These are phyloP conservation scores for Sipha maydis DNA, from an alignment of 2,888 invertebrate species.

Conservation along the genomic window DNA sequence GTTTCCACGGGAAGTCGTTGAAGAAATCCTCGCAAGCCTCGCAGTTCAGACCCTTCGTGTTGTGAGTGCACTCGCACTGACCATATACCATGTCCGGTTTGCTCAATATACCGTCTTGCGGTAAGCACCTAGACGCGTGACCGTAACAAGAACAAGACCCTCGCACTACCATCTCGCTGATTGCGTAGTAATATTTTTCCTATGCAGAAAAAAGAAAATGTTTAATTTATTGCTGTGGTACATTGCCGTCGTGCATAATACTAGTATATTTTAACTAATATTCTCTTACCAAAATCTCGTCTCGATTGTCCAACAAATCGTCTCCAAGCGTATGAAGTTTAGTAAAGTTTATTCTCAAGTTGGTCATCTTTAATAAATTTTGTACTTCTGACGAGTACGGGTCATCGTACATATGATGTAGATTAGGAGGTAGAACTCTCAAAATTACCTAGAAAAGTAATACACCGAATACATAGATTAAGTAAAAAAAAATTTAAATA, in stretches of 20 bases:
- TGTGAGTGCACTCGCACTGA: constrained; percentile 95
- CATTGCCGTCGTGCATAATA: background rate
- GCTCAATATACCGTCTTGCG: constrained; percentile 71
- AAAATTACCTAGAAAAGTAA: constrained; percentile 78
- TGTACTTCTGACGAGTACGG: constrained; percentile 96
- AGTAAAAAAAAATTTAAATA: too few species aligned
- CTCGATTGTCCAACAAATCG: constrained; percentile 89
- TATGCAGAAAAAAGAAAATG: constrained; percentile 64
- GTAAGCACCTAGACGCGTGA: constrained; percentile 92
- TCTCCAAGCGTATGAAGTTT: constrained; percentile 97
- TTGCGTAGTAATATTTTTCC: constrained; percentile 98
- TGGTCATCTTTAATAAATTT: constrained; percentile 95
- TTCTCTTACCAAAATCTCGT: constrained; percentile 81
- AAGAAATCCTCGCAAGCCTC: constrained; percentile 97
- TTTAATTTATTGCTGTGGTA: background rate
- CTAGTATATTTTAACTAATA: too few species aligned
- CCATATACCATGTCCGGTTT: constrained; percentile 95
- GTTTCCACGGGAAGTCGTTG: constrained; percentile 98
- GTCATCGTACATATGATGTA: constrained; percentile 79
- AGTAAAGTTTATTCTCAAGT: constrained; percentile 94
- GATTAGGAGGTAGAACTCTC: constrained; percentile 90
- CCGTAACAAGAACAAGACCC: constrained; percentile 99
- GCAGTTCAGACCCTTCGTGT: constrained; percentile 96
- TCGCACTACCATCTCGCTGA: constrained; percentile 96
- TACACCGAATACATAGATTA: too few species aligned